Evolutionary conservation across 2,797 vertebrate genomes (phyloP), one percentile per base, ranked within the genome.

Genomic region (Pygocentrus nattereri): DNA sequence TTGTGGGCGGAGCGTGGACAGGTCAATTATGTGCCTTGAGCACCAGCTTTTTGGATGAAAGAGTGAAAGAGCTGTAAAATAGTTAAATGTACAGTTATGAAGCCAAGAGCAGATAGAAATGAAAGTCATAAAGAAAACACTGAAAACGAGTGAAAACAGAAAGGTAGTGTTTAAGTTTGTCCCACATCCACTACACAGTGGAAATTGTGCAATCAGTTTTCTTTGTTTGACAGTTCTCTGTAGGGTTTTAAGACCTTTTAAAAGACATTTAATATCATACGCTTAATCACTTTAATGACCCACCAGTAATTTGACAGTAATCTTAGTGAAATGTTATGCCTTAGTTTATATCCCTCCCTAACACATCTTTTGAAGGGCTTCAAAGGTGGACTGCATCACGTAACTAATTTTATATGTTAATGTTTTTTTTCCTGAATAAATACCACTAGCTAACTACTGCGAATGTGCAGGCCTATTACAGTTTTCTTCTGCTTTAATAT

Each of bases 371-470:
- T 72, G 30, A 34, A 31, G 56, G 34, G 30, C 64, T 69, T 74
- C n/a, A n/a, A 19, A 75, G 71, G 34, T 72, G 74, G 61, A 85
- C 80, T 86, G 85, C 78, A 72, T 74, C 56, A 68, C 62, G 47
- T 80, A 58, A 80, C 61, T 6, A 0, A 41, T 68, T 56, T 73
- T 52, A 58, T 30, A 6, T 56, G 44, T 81, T 62, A 18, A 34
- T 71, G 16, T 31, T 62, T 85, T 68, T 59, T 59, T 70, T 58
- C 16, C 15, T 56, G n/a, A 69, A 71, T 59, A 23, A 84, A 59
- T 80, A 82, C 81, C 85, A 87, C 83, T 87, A 83, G 72, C 65
- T 78, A 62, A 81, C 74, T 44, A 2, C 23, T 68, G 56, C 69
- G 38, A 68, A 19, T 82, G 52, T 84, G n/a, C 47, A 38, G 23